Percentiles rank a stretch among this genome's conserved stretches.
Conservation (phyloP, 2,797 vertebrate species). For the Alfaro cultratus region DNA sequence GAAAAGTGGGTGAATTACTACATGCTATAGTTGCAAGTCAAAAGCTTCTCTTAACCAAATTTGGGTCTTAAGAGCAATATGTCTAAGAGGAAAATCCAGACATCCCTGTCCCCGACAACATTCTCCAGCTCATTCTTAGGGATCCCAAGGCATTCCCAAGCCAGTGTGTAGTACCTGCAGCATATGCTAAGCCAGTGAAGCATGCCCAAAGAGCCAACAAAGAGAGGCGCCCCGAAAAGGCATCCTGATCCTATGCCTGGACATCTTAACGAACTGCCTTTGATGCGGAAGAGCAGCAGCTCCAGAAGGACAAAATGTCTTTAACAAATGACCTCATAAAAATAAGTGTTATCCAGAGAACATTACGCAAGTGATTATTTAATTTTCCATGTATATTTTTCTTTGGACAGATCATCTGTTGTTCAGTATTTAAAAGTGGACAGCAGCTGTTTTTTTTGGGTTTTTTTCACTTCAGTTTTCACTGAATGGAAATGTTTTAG, state of each 20-base stretch:
- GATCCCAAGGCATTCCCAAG: neutral
- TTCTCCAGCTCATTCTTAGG: neutral
- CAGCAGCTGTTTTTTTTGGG: conserved; percentile 12
- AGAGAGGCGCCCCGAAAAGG: neutral
- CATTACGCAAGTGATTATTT: conserved; percentile 20
- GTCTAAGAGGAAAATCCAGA: neutral
- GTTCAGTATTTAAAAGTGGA: conserved; percentile 35
- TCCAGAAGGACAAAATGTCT: conserved; percentile 9
- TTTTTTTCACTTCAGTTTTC: conserved; percentile 32
- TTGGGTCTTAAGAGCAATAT: neutral
- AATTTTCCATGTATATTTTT: conserved; percentile 27
- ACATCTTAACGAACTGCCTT: neutral
- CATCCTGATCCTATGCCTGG: neutral
- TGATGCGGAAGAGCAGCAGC: neutral
- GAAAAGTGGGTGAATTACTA: conserved; percentile 31
- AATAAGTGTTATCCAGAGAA: conserved; percentile 6
- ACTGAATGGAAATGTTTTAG: conserved; percentile 48
- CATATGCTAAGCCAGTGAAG: neutral
- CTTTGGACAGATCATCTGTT: conserved; percentile 22
- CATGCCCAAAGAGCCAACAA: neutral
- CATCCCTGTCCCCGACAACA: neutral
- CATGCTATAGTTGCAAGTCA: conserved; percentile 26
- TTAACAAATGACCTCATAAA: conserved; percentile 13
- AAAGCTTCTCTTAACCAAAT: neutral
- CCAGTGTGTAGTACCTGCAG: neutral